Base-by-base conservation (phyloP, 2,113 vertebrate species). In the Callopanchax toddi region DNA sequence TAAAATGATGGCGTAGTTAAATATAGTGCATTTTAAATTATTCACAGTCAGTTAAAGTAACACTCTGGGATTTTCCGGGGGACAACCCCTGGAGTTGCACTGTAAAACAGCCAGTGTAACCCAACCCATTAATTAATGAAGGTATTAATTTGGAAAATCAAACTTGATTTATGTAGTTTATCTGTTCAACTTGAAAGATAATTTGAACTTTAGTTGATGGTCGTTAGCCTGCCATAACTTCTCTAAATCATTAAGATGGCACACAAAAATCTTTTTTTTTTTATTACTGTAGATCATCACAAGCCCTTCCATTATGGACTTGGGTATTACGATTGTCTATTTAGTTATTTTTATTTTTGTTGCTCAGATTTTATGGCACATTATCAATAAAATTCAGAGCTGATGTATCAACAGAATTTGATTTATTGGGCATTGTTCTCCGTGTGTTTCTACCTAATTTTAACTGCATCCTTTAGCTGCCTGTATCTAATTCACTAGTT, bases 11-110 rank as follows among this genome's bases (percentile, higher is more conserved):
- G 58, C 66, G 65, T 66, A 82, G 76, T 85, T 83, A 65, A 84
- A 86, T 82, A 86, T 79, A 74, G 81, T 68, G 53, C 53, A 76
- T 78, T 80, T 80, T 82, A 69, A 83, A 87, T 82, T 75, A 87
- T 85, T 89, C 84, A 71, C 52, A 61, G 60, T 64, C 60, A 37
- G 74, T 71, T 74, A 61, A 72, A 81, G 68, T 54, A 79, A 68
- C 78, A 72, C 66, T 46, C 15, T 60, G 50, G 61, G 73, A 66
- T 81, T 84, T 81, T 77, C 69, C 67, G 46, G 22, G 51, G 50
- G 67, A 83, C 58, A 56, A 51, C 74, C 76, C 78, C 40, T 50
- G 20, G 63, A 60, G 48, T 78, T 60, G 42, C 40, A 37, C 50
- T 60, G 71, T 67, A 34, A 67, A 78, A 74, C 70, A 77, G 61